Conservation (phyloP, 1,140 invertebrate species). For the Ruditapes philippinarum region DNA sequence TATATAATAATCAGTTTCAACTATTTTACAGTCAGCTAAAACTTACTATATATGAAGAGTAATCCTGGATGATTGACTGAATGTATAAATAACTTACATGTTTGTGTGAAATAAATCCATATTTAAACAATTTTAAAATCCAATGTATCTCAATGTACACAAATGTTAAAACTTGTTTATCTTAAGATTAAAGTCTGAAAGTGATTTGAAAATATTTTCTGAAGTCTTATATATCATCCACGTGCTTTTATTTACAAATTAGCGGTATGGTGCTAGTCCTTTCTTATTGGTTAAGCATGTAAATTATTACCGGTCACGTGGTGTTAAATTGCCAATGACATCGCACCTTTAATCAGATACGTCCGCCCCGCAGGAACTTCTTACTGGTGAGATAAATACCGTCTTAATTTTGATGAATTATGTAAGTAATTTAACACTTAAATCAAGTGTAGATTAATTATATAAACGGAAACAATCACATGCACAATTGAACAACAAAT, state of each 20-base stretch:
- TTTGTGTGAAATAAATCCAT: not conserved
- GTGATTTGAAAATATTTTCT: not conserved
- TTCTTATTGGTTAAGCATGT: constrained; percentile 1
- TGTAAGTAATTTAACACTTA: constrained; percentile 3
- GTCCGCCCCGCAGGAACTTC: constrained; percentile 21
- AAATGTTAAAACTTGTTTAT: not conserved
- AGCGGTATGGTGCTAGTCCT: not conserved
- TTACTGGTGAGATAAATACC: constrained; percentile 16
- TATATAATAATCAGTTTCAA: too few species aligned
- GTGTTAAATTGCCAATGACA: constrained; percentile 21
- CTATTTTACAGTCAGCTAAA: too few species aligned
- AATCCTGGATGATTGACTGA: too few species aligned
- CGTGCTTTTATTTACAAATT: constrained; percentile 24
- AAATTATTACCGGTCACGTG: constrained; percentile 28
- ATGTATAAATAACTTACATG: not conserved
- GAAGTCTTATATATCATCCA: constrained; percentile 1
- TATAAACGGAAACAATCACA: not conserved
- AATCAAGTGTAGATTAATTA: constrained; percentile 1
- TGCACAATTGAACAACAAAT: constrained; percentile 38
- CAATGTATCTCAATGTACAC: not conserved
- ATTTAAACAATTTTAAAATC: not conserved
- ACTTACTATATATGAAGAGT: too few species aligned
- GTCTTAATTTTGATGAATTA: constrained; percentile 14
- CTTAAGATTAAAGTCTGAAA: constrained; percentile 1
- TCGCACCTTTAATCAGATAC: not conserved